These are phyloP conservation scores for Motacilla alba DNA, from an alignment of 2,113 vertebrate species.

Conservation along the genomic window DNA sequence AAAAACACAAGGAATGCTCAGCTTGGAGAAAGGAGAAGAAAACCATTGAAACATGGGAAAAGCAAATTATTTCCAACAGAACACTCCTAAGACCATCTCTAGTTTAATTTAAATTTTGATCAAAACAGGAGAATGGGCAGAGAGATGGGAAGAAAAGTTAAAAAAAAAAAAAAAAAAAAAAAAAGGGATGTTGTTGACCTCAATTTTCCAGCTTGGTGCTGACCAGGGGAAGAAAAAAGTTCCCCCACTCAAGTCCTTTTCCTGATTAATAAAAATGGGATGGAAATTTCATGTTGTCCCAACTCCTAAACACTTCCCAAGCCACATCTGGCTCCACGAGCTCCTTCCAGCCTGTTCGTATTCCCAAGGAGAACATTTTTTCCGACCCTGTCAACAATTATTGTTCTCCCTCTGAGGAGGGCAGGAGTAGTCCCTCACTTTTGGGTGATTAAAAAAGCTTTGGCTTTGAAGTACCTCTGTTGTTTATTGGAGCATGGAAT, in stretches of 20 bases:
- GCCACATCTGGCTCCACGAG: conserved; percentile 26
- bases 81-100: background rate
- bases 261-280: conserved; percentile 39
- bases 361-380: conserved; percentile 62
- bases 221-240: background rate
- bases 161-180: background rate
- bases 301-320: conserved; percentile 30
- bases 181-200: background rate
- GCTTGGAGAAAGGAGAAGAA: background rate
- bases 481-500: background rate
- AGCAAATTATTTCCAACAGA: background rate
- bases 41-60: background rate
- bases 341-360: conserved; percentile 32
- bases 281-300: conserved; percentile 49
- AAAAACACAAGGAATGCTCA: background rate
- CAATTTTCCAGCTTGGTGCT: background rate
- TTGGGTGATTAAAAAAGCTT: background rate
- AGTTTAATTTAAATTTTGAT: background rate
- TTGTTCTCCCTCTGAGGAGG: background rate
- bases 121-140: background rate
- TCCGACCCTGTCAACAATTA: conserved; percentile 31
- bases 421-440: background rate
- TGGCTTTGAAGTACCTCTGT: background rate
- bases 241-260: background rate
- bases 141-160: background rate